Evolutionary conservation across 1,140 invertebrate genomes (phyloP).

Genomic region (Globodera ellingtonae): DNA sequence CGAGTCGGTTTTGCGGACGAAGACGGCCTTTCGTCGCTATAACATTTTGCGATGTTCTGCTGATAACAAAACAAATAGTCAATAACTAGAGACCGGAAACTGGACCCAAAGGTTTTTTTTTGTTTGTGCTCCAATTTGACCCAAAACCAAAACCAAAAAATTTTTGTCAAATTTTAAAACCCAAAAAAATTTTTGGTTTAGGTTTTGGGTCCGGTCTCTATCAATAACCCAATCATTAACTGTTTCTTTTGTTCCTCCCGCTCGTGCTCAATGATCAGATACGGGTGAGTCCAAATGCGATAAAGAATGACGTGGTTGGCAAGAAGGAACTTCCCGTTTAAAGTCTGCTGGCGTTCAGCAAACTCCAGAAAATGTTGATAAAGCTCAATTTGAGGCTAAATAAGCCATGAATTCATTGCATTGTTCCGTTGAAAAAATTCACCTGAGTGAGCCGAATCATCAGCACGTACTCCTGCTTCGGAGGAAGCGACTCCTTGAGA

Average conservation of each 20-base stretch:
- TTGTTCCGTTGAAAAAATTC: not conserved
- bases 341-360: not conserved
- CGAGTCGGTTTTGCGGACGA: slow-evolving; percentile 4
- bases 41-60: too few species aligned
- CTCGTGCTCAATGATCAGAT: slow-evolving; percentile 75
- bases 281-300: slow-evolving; percentile 90
- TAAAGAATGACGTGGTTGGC: slow-evolving; percentile 12
- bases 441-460: slow-evolving; percentile 77
- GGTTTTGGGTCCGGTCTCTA: too few species aligned
- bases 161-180: too few species aligned
- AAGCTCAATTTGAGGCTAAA: slow-evolving; percentile 78
- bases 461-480: slow-evolving; percentile 92
- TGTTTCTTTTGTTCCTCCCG: slow-evolving; percentile 66
- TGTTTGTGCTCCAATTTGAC: too few species aligned
- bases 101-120: too few species aligned
- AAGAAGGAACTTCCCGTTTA: not conserved
- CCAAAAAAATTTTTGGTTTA: too few species aligned
- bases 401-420: not conserved
- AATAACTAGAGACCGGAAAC: too few species aligned
- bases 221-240: slow-evolving; percentile 34
- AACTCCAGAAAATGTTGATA: slow-evolving; percentile 70
- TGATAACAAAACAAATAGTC: too few species aligned
- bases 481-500: slow-evolving; percentile 79
- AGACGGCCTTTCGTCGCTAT: not conserved
- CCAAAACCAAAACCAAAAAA: too few species aligned